Percentiles rank a stretch among this genome's conserved stretches.
Evolutionary conservation across 2,888 invertebrate genomes (phyloP).

Genomic region (Phaedon cochleariae): DNA sequence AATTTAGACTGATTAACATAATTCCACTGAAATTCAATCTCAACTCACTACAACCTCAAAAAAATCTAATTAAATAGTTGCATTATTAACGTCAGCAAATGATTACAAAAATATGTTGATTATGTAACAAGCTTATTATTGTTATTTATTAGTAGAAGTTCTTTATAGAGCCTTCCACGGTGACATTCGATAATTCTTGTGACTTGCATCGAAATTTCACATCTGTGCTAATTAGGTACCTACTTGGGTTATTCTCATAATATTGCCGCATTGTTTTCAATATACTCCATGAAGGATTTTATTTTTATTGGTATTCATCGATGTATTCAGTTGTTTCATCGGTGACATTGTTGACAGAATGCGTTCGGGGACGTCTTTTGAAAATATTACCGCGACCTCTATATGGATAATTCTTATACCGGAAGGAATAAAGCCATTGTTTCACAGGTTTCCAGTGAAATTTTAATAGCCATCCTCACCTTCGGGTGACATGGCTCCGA

Average conservation of each 20-base stretch:
- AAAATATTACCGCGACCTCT: neutral
- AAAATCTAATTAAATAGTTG: too few relatives aligned
- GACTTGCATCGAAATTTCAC: neutral
- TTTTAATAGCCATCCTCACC: neutral
- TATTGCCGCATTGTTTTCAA: conserved; percentile 17
- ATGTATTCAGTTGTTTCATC: conserved; percentile 21
- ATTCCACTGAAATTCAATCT: too few relatives aligned
- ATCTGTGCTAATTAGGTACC: too few relatives aligned
- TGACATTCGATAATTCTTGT: neutral
- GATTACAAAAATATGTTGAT: neutral
- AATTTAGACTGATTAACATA: too few relatives aligned
- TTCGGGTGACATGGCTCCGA: neutral
- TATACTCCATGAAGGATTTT: conserved; percentile 28
- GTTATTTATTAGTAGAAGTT: neutral
- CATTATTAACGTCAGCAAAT: neutral
- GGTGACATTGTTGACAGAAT: conserved; percentile 36
- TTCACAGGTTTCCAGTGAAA: neutral
- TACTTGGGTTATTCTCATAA: neutral
- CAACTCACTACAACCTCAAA: too few relatives aligned
- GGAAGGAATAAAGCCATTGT: neutral
- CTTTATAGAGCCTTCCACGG: neutral
- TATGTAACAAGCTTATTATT: neutral
- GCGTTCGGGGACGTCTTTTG: conserved; percentile 31
- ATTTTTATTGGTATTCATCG: conserved; percentile 37
- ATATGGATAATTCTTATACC: neutral